These are phyloP conservation scores for Nasua narica DNA, from an alignment of 2,797 vertebrate species.

Conservation along the genomic window DNA sequence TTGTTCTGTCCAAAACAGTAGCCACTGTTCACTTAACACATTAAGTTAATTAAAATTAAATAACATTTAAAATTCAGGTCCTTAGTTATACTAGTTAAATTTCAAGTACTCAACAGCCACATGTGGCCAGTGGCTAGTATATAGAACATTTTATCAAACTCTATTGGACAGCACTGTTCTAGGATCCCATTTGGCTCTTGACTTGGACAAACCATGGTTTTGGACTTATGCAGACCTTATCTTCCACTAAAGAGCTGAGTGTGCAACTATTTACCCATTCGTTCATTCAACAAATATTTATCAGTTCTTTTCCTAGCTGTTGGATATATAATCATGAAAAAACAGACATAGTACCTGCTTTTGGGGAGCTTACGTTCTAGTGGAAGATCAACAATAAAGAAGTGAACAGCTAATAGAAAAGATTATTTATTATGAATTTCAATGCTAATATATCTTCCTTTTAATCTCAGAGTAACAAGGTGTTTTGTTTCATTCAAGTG, in stretches of 20 bases:
- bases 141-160: background rate
- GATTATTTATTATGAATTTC: background rate
- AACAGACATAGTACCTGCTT: background rate
- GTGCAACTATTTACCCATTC: background rate
- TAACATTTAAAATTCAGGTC: background rate
- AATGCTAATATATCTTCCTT: background rate
- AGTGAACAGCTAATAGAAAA: background rate
- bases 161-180: too few species aligned
- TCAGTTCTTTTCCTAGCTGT: background rate
- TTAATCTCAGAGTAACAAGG: background rate
- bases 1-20: background rate
- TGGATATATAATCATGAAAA: background rate
- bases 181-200: background rate
- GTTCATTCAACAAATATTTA: background rate
- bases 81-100: background rate
- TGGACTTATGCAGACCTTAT: background rate
- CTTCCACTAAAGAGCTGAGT: background rate
- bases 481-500: background rate
- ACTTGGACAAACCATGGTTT: background rate
- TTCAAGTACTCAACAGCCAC: background rate
- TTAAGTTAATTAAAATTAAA: background rate
- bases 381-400: background rate
- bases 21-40: background rate
- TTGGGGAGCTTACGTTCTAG: background rate
- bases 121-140: background rate